Base-by-base conservation (phyloP, 2,797 vertebrate genomes). In the Hyperoplus lanceolatus region DNA sequence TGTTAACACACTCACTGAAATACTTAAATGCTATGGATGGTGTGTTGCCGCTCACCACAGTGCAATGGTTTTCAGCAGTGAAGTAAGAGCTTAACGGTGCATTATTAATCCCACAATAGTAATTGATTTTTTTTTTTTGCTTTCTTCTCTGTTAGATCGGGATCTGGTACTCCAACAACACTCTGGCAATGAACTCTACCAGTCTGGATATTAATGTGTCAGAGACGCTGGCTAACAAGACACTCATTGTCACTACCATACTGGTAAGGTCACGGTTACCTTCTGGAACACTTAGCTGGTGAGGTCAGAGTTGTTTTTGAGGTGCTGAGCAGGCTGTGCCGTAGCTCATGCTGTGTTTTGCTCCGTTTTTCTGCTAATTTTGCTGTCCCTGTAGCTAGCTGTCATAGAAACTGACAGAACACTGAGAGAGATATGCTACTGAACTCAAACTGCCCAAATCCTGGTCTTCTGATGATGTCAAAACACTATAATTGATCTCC, bases 131-230 rank as follows among this genome's bases (percentile, higher is more conserved):
- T 87, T 89, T 60, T 60, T 74, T 48, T 67, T 43, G 12, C 61
- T 75, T 64, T 86, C 61, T 70, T 70, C 57, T 58, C 68, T 75
- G 59, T 66, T 92, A 98, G 97, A 97, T 98, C 3, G 97, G 97
- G 21, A 95, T 97, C 85, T 98, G 97, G 97, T 97, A 95, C 93
- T 98, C 97, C 41, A 97, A 97, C 92, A 96, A 97, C 89, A 97
- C 97, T 0, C 89, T 98, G 76, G 96, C 96, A 29, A 98, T 98
- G 97, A 97, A 98, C 21, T 96, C 97, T 75, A 97, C 96, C 72
- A 96, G 96, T 39, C 90, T 98, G 94, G 97, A 97, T 84, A 96
- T 97, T 80, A 97, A 97, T 46, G 93, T 96, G 65, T 97, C 97
- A 0, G 97, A 98, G 89, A 98, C 96, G 0, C 86, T 98, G 85